A percentile compares a stretch with the other conserved stretches of the same genome.
Evolutionary conservation across 2,888 invertebrate genomes (phyloP).

Genomic region (Sminthurides aquaticus): DNA sequence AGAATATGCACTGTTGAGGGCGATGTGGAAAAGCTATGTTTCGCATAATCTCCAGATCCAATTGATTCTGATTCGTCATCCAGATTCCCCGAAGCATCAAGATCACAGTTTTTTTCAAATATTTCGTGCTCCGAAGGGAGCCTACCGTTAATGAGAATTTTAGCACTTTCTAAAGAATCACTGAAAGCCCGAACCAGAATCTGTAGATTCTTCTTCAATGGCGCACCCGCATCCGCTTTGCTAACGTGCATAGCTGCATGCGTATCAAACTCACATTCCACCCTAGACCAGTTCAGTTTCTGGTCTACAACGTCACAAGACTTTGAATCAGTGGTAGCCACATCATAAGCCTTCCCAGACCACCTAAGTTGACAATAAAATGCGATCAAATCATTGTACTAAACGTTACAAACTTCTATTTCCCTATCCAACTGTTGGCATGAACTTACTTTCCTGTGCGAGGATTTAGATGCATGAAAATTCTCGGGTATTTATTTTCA

Average conservation of each 20-base stretch:
- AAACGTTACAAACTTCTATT: too few relatives aligned
- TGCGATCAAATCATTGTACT: too few relatives aligned
- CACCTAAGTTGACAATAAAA: constrained; percentile 12
- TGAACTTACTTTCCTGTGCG: constrained; percentile 51
- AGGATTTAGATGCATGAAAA: constrained; percentile 56
- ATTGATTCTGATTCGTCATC: constrained; percentile 3
- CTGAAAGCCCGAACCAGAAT: constrained; percentile 37
- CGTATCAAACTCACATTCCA: constrained; percentile 41
- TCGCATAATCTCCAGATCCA: background rate
- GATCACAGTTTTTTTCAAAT: constrained; percentile 50
- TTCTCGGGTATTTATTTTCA: constrained; percentile 51
- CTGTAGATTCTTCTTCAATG: constrained; percentile 37
- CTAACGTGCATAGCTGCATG: constrained; percentile 36
- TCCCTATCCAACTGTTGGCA: too few relatives aligned
- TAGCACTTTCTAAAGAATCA: constrained; percentile 46
- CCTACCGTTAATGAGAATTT: constrained; percentile 68
- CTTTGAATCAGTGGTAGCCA: constrained; percentile 10
- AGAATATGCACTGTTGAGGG: constrained; percentile 33
- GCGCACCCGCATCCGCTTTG: constrained; percentile 32
- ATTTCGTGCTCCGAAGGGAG: constrained; percentile 57
- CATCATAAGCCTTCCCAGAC: constrained; percentile 13
- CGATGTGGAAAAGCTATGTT: background rate
- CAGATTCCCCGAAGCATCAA: constrained; percentile 31
- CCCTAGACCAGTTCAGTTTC: constrained; percentile 31
- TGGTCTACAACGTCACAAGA: constrained; percentile 26